Percentiles rank a stretch among this genome's conserved stretches.
Conservation (phyloP, 2,113 vertebrate species). For the Phalacrocorax carbo region DNA sequence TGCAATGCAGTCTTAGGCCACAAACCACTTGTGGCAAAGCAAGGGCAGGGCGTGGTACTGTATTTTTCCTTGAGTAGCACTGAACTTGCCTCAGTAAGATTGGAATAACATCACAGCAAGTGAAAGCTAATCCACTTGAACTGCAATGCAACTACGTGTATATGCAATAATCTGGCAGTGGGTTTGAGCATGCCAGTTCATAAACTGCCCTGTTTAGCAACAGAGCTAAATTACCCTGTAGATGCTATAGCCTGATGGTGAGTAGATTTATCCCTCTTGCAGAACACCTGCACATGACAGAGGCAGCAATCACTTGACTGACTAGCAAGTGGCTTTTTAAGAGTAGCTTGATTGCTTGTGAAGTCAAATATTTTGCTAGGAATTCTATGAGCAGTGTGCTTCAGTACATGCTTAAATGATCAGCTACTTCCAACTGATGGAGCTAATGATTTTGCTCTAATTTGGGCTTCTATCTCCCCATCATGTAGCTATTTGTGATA, state of each 20-base stretch:
- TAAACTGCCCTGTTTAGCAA: neutral
- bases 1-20: neutral
- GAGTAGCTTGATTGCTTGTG: neutral
- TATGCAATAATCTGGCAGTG: fast-evolving
- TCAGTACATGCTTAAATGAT: neutral
- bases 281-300: fast-evolving
- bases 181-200: neutral
- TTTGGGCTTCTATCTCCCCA: neutral
- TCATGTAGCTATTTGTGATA: fast-evolving
- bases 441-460: neutral
- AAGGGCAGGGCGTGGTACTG: neutral
- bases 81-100: neutral
- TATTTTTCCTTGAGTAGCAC: neutral
- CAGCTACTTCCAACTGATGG: neutral
- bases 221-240: no score
- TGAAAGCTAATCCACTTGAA: neutral
- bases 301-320: neutral
- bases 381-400: neutral
- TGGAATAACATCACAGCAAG: neutral
- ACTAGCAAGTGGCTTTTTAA: neutral
- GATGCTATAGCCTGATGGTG: neutral
- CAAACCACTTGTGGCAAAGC: neutral
- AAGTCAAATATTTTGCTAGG: neutral
- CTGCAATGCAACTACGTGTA: no score
- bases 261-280: neutral